Percentiles rank a stretch among this genome's conserved stretches.
Conservation (phyloP, 2,113 vertebrate species). For the Cinclus cinclus region DNA sequence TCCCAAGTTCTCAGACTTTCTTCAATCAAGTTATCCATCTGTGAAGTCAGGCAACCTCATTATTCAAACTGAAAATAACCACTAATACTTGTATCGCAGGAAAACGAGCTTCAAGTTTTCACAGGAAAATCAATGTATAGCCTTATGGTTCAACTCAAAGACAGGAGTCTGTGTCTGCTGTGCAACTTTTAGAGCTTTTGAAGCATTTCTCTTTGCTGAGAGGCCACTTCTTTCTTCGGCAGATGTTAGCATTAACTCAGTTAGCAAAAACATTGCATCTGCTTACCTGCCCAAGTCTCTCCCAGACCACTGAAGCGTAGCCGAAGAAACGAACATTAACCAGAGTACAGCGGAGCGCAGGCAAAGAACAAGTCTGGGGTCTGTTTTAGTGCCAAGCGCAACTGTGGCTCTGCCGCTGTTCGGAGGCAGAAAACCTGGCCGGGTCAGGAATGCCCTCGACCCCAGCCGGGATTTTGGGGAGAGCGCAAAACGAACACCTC, state of each 20-base stretch:
- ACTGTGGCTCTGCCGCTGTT: background rate
- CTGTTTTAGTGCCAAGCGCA: background rate
- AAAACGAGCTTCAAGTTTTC: background rate
- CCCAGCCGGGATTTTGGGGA: background rate
- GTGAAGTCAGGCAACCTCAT: background rate
- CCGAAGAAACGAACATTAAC: background rate
- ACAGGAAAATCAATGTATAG: background rate
- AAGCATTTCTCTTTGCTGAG: background rate
- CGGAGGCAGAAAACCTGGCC: background rate
- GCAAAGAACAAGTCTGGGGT: background rate
- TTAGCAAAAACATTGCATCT: background rate
- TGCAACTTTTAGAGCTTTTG: background rate
- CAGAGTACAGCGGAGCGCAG: rapidly evolving
- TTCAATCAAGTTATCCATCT: background rate
- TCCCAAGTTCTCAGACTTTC: background rate
- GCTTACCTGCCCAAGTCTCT: background rate
- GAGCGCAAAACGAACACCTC: rapidly evolving
- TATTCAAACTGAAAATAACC: background rate
- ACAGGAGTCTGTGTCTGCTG: rapidly evolving
- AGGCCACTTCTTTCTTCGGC: too few species aligned
- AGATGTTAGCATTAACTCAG: background rate
- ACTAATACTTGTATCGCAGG: background rate
- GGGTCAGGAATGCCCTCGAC: rapidly evolving
- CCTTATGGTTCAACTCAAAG: background rate
- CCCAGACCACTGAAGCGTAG: background rate